A percentile compares a stretch with the other conserved stretches of the same genome.
These are phyloP conservation scores for Heterohyrax brucei DNA, from an alignment of 2,797 vertebrate species.

Conservation along the genomic window DNA sequence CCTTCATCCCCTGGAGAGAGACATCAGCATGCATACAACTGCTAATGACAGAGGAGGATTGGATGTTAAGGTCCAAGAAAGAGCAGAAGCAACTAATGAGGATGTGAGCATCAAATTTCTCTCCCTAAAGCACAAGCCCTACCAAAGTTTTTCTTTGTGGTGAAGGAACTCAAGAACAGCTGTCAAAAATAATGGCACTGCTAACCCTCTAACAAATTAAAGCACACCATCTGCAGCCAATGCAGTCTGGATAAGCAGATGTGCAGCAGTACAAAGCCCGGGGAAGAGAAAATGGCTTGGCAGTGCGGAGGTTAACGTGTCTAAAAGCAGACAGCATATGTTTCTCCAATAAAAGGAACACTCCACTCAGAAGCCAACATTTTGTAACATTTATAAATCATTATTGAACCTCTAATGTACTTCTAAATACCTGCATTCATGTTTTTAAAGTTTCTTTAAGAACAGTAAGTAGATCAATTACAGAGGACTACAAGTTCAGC, in stretches of 20 bases:
- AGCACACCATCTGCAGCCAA: constrained; percentile 89
- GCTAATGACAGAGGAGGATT: constrained; percentile 75
- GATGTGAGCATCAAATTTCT: constrained; percentile 77
- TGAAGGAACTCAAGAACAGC: constrained; percentile 84
- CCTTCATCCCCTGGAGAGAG: constrained; percentile 79
- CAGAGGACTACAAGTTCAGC: constrained; percentile 98
- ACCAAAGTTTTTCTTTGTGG: constrained; percentile 84
- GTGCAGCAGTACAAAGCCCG: constrained; percentile 86
- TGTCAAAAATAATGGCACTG: constrained; percentile 88
- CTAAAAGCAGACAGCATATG: constrained; percentile 87
- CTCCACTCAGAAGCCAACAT: constrained; percentile 82
- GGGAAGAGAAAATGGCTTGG: constrained; percentile 87
- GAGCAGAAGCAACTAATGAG: constrained; percentile 78
- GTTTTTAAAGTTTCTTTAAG: constrained; percentile 94
- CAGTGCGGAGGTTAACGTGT: constrained; percentile 87
- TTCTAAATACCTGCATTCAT: constrained; percentile 96
- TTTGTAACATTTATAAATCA: constrained; percentile 95
- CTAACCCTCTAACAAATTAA: constrained; percentile 82
- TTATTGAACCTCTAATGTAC: constrained; percentile 94
- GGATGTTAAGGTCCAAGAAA: constrained; percentile 67
- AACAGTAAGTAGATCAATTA: constrained; percentile 98
- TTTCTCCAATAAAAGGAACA: constrained; percentile 84
- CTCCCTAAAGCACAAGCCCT: constrained; percentile 82
- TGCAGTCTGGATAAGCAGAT: constrained; percentile 88
- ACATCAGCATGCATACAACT: constrained; percentile 60